phyloP scores from a whole-genome alignment of 2,113 vertebrate genomes.

The Sus scrofa region DNA sequence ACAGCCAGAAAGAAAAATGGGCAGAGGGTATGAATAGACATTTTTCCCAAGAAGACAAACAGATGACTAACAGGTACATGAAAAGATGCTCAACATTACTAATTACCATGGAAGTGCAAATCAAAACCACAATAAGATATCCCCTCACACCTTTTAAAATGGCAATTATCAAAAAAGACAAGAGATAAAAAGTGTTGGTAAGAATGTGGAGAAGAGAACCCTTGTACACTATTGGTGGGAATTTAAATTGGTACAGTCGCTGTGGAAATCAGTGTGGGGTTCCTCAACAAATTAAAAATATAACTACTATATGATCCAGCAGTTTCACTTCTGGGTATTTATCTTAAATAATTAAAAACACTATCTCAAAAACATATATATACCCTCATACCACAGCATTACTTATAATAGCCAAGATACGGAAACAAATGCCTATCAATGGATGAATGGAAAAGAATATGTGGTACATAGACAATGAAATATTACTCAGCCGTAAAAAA shows the following conservation, averaged over 20 bases:
- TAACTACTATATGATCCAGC: not conserved
- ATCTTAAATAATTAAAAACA: not conserved
- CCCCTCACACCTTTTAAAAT: not conserved
- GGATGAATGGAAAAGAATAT: not conserved
- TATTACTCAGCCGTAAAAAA: not conserved
- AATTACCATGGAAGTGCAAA: not conserved
- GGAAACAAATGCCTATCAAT: no score
- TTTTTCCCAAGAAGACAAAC: not conserved
- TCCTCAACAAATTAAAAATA: not conserved
- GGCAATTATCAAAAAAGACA: not conserved
- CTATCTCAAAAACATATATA: not conserved
- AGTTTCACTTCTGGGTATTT: not conserved
- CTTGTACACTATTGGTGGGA: not conserved
- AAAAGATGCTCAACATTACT: not conserved
- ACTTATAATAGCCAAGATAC: not conserved
- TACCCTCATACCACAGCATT: not conserved
- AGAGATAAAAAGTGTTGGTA: not conserved
- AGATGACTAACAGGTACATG: not conserved
- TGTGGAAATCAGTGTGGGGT: not conserved
- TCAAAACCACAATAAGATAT: not conserved
- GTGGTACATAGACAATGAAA: not conserved
- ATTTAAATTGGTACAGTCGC: not conserved
- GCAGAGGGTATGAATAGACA: not conserved
- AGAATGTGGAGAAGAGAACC: not conserved
- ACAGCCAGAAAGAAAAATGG: no score